Evolutionary conservation across 53 echinoderm and acorn worm genomes (phyloP).

Genomic region (Antedon mediterranea): DNA sequence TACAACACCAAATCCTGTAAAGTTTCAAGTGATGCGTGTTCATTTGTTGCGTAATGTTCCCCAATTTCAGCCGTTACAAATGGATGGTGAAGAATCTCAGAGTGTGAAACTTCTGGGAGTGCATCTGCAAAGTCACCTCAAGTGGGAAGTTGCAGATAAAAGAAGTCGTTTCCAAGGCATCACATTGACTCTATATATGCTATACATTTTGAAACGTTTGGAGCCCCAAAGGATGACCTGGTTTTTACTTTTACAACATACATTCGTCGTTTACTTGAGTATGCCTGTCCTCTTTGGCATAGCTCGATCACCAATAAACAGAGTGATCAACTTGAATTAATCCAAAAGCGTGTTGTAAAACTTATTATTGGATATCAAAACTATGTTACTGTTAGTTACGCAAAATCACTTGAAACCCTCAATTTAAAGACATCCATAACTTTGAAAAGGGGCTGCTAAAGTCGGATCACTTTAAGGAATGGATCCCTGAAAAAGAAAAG

Average conservation of each 20-base stretch:
- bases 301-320: not conserved
- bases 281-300: slow-evolving; percentile 6
- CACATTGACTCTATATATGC: slow-evolving; percentile 2
- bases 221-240: not conserved
- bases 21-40: slow-evolving; percentile 6
- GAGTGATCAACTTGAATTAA: not conserved
- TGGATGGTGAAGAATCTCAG: not conserved
- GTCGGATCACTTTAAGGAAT: too few relatives aligned
- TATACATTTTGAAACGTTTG: not conserved
- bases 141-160: slow-evolving; percentile 7
- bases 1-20: not conserved
- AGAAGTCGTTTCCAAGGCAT: not conserved
- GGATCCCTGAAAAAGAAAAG: too few relatives aligned
- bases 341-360: slow-evolving; percentile 9
- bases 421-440: too few relatives aligned
- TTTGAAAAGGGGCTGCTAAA: too few relatives aligned
- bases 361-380: too few relatives aligned
- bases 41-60: not conserved
- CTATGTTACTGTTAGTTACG: not conserved
- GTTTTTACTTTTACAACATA: not conserved
- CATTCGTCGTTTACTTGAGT: slow-evolving; percentile 7
- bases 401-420: too few relatives aligned
- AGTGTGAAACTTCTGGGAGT: slow-evolving; percentile 12
- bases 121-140: not conserved
- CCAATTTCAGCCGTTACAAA: not conserved